These are phyloP conservation scores for Zhengitettix transpicula DNA, from an alignment of 2,888 invertebrate genomes.

Conservation along the genomic window DNA sequence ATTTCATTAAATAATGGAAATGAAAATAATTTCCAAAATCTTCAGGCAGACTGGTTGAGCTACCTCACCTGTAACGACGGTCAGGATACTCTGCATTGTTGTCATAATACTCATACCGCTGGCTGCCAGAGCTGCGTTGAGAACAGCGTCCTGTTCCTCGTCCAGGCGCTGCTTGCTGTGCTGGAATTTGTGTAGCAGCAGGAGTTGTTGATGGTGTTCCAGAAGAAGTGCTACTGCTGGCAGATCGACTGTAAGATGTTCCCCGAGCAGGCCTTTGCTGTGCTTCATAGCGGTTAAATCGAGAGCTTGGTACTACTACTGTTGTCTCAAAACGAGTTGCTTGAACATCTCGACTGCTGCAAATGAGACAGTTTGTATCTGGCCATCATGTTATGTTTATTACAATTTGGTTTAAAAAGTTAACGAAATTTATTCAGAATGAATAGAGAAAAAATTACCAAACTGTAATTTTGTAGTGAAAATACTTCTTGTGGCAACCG, in stretches of 20 bases:
- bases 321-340: constrained; percentile 23
- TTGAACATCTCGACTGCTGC: constrained; percentile 8
- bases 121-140: constrained; percentile 25
- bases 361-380: too few relatives aligned
- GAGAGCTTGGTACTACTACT: constrained; percentile 25
- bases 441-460: too few relatives aligned
- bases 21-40: not conserved
- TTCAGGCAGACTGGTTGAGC: not conserved
- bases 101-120: constrained; percentile 32
- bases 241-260: not conserved
- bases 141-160: constrained; percentile 22
- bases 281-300: constrained; percentile 42
- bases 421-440: too few relatives aligned
- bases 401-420: too few relatives aligned
- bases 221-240: not conserved
- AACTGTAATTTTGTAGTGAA: too few relatives aligned
- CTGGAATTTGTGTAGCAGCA: not conserved
- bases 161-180: too few relatives aligned
- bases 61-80: constrained; percentile 10
- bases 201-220: constrained; percentile 22
- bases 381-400: too few relatives aligned
- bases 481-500: too few relatives aligned
- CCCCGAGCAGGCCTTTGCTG: constrained; percentile 26
- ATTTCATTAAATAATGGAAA: not conserved
- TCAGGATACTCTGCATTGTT: constrained; percentile 9